Evolutionary conservation across 2,113 vertebrate genomes (phyloP), one percentile per base, ranked within the genome.

Genomic region (Tylochromis polylepis): DNA sequence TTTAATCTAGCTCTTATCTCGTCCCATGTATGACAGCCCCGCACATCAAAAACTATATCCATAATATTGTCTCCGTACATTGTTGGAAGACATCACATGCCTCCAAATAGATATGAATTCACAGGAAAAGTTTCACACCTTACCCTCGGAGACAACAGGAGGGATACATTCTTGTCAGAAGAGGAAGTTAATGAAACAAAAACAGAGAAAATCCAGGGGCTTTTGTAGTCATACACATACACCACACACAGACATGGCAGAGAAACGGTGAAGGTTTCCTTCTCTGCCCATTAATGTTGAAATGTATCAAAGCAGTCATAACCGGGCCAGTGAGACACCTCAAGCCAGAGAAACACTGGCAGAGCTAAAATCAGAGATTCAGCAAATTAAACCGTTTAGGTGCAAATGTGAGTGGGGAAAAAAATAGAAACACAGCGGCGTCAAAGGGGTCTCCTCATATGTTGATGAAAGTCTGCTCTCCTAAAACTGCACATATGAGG

Each of bases 101-200:
- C 24, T 84, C 1, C 20, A 72, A 79, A 77, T 53, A 58, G 53
- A 79, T 49, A 51, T 72, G 43, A 43, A 83, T 62, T 29, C 31
- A 85, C 60, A 83, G 87, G 93, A 91, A 94, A 91, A 70, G 89
- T 93, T 94, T 94, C 90, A 93, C 95, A 95, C 96, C 95, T 95
- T 67, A 67, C 83, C 92, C 85, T 88, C 58, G 78, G 85, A 93
- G 91, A 93, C 89, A 91, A 89, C 92, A 92, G 91, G 92, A 90
- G 94, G 95, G 94, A 96, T 94, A 95, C 95, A 96, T 96, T 96
- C 94, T 92, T 95, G 91, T 92, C 94, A 87, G 92, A 93, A 93
- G 89, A 91, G 92, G 89, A 94, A 89, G 90, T 95, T 96, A 96
- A 97, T 97, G 96, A 96, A 97, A 97, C 93, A 95, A 94, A 96